Percentiles rank a stretch among this genome's conserved stretches.
Conservation (phyloP, 2,797 vertebrate genomes). For the Morelia viridis region DNA sequence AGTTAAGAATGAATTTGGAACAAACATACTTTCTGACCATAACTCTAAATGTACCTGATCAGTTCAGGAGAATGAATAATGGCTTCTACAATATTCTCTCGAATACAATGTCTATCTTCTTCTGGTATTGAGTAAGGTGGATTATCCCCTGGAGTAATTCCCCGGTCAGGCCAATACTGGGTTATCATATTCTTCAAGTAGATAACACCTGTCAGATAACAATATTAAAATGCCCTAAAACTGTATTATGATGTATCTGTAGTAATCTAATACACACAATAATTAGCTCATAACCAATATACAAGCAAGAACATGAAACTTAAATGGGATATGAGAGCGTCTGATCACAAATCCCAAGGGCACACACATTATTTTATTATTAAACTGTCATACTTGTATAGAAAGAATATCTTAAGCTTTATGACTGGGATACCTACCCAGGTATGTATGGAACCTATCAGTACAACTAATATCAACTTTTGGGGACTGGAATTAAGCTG, state of each 20-base stretch:
- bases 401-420: neutral
- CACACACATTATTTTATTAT: neutral
- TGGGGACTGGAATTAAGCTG: neutral
- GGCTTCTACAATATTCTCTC: constrained; percentile 97
- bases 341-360: neutral
- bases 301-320: neutral
- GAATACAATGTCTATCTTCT: constrained; percentile 93
- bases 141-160: constrained; percentile 83
- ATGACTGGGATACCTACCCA: neutral
- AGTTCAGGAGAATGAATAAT: constrained; percentile 98
- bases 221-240: constrained; percentile 13
- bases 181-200: constrained; percentile 99
- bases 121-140: constrained; percentile 93
- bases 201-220: constrained; percentile 87
- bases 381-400: neutral
- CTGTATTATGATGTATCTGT: neutral
- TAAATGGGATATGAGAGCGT: neutral
- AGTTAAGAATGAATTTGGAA: neutral
- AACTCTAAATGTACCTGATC: constrained; percentile 82
- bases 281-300: neutral
- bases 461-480: neutral
- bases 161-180: constrained; percentile 96
- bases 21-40: constrained; percentile 7
- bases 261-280: neutral
- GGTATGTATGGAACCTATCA: neutral